A percentile compares a stretch with the other conserved stretches of the same genome.
phyloP scores from a whole-genome alignment of 2,113 vertebrate genomes.

The Marmota monax region DNA sequence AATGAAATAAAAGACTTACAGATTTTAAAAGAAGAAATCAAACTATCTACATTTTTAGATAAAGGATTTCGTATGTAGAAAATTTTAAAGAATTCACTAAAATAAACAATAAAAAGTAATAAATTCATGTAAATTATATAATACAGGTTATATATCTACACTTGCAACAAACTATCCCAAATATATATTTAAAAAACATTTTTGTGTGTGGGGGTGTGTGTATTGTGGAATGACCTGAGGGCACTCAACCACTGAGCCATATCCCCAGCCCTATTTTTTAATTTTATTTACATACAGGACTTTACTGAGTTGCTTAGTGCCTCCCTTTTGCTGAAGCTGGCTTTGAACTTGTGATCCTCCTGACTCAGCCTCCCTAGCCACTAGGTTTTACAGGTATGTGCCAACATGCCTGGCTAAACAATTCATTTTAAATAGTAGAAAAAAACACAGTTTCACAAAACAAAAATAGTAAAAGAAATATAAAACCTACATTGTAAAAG shows the following conservation, averaged over 20 bases:
- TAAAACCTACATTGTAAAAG: background rate
- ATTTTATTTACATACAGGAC: too few relatives aligned
- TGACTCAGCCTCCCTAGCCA: too few relatives aligned
- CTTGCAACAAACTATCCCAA: background rate
- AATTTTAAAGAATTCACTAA: background rate
- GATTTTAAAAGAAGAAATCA: background rate
- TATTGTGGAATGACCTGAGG: too few relatives aligned
- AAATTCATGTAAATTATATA: background rate
- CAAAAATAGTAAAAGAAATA: background rate
- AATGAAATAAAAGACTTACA: background rate
- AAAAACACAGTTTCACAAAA: background rate
- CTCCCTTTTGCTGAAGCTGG: too few relatives aligned
- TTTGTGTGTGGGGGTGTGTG: too few relatives aligned
- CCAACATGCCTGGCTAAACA: too few relatives aligned
- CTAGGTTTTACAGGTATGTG: too few relatives aligned
- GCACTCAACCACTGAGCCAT: too few relatives aligned
- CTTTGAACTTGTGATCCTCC: too few relatives aligned
- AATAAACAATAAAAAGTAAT: background rate
- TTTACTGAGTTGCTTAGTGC: too few relatives aligned
- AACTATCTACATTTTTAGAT: background rate
- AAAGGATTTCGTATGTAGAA: background rate
- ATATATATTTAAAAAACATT: background rate
- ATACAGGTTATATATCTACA: background rate
- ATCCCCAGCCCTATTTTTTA: too few relatives aligned
- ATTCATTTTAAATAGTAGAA: background rate